Evolutionary conservation across 30 jellyfish, hydroid and myxozoan species (phyloP).

Genomic region (Aurelia coerulea): DNA sequence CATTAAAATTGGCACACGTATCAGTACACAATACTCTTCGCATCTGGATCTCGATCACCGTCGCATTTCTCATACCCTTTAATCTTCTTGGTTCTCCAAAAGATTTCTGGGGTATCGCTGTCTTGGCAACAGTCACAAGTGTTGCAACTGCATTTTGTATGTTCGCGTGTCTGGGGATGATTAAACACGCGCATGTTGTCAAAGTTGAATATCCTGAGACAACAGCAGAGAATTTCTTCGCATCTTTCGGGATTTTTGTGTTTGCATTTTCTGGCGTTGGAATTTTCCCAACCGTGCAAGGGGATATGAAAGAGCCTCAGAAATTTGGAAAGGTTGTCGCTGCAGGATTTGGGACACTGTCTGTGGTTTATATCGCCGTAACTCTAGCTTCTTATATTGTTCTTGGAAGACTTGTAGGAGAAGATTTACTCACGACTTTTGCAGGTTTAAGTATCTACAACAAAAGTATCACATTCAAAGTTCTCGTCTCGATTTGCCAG

Average conservation of each 20-base stretch:
- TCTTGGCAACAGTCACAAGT: constrained; percentile 86
- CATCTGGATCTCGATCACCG: constrained; percentile 82
- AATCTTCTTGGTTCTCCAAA: constrained; percentile 94
- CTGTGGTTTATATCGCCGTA: constrained; percentile 69
- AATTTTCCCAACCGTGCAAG: constrained; percentile 94
- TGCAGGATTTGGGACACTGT: constrained; percentile 72
- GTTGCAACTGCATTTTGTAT: constrained; percentile 75
- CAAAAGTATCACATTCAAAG: constrained; percentile 61
- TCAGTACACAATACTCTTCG: constrained; percentile 78
- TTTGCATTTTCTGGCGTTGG: constrained; percentile 92
- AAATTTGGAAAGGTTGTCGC: constrained; percentile 74
- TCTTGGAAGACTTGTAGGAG: constrained; percentile 85
- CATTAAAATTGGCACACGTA: constrained; percentile 53
- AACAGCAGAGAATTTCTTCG: constrained; percentile 74
- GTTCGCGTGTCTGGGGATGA: constrained; percentile 59
- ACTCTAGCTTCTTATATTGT: constrained; percentile 79
- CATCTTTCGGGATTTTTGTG: constrained; percentile 85
- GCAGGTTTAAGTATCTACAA: constrained; percentile 57
- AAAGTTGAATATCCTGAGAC: constrained; percentile 31
- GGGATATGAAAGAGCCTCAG: constrained; percentile 90
- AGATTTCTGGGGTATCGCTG: constrained; percentile 93
- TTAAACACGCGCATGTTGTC: constrained; percentile 32
- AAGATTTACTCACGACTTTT: constrained; percentile 85
- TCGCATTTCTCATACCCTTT: constrained; percentile 79
- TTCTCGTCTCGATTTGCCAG: constrained; percentile 81